phyloP scores from a whole-genome alignment of 92 coral and sea anemone genomes.

The Zoanthus gigantus region DNA sequence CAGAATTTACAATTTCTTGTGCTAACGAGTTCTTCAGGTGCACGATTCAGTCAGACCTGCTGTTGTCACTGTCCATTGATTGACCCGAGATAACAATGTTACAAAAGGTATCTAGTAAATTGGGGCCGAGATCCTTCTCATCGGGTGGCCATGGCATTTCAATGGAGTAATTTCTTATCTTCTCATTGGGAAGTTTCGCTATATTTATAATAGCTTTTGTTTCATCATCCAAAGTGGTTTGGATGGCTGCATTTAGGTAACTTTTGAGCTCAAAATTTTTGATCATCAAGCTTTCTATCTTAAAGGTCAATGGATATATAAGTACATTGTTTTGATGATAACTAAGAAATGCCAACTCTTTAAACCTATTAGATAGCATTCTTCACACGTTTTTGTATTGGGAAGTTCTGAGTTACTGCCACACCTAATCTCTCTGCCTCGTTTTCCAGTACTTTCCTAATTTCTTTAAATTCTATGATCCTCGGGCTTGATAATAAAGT shows the following conservation, averaged over 20 bases:
- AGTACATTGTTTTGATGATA: slow-evolving; percentile 65
- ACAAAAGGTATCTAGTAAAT: slow-evolving; percentile 44
- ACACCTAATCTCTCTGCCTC: slow-evolving; percentile 63
- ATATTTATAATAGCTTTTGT: slow-evolving; percentile 38
- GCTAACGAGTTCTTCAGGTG: slow-evolving; percentile 45
- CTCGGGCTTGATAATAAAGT: slow-evolving; percentile 65
- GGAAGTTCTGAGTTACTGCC: slow-evolving; percentile 40
- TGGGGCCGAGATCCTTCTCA: slow-evolving; percentile 42
- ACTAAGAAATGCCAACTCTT: slow-evolving; percentile 41
- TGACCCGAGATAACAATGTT: slow-evolving; percentile 48
- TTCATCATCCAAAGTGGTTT: slow-evolving; percentile 21
- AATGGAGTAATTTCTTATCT: slow-evolving; percentile 39
- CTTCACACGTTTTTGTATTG: slow-evolving; percentile 64
- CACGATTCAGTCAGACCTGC: slow-evolving; percentile 47
- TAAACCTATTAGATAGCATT: slow-evolving; percentile 55
- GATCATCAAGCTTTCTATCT: slow-evolving; percentile 46
- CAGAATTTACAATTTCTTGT: slow-evolving; percentile 31
- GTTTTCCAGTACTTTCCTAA: slow-evolving; percentile 60
- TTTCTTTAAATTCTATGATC: slow-evolving; percentile 57
- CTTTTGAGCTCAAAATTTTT: slow-evolving; percentile 54
- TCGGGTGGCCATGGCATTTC: slow-evolving; percentile 62
- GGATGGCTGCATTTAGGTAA: slow-evolving; percentile 39
- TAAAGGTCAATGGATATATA: slow-evolving; percentile 47
- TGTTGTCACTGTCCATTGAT: slow-evolving; percentile 48
- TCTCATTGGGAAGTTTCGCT: slow-evolving; percentile 46